These are phyloP conservation scores for Andrena hattorfiana DNA, from an alignment of 2,888 invertebrate genomes.

Conservation along the genomic window DNA sequence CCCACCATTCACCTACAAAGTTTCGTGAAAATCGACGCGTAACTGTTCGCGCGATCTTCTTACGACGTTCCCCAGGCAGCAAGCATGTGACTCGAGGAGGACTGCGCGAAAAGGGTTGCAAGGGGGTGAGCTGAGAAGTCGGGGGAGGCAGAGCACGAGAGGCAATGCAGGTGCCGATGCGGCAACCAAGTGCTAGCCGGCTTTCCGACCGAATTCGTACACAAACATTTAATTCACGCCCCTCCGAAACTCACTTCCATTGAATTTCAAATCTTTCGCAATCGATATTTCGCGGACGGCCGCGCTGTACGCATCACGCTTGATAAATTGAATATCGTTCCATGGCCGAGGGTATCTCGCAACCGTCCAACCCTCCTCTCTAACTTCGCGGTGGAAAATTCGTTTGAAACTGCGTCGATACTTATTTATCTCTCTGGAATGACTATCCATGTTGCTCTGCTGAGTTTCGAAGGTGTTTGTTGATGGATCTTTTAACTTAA, in stretches of 20 bases:
- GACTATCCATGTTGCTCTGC: background rate
- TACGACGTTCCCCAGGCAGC: background rate
- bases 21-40: no score
- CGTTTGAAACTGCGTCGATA: background rate
- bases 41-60: no score
- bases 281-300: constrained; percentile 57
- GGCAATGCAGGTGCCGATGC: constrained; percentile 75
- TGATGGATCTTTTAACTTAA: no score
- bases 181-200: constrained; percentile 66
- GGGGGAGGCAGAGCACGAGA: constrained; percentile 42
- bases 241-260: constrained; percentile 50
- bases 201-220: constrained; percentile 66
- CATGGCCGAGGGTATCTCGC: background rate
- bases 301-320: constrained; percentile 27
- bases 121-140: constrained; percentile 28
- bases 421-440: background rate
- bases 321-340: constrained; percentile 47
- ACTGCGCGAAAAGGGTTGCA: constrained; percentile 12
- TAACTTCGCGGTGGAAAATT: background rate
- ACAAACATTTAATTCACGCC: constrained; percentile 77
- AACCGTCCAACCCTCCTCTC: background rate
- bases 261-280: constrained; percentile 72
- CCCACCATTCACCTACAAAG: no score
- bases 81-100: constrained; percentile 24
- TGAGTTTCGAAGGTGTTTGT: no score